Conservation (phyloP, 2,888 invertebrate genomes). For the Thysanoteuthis rhombus region DNA sequence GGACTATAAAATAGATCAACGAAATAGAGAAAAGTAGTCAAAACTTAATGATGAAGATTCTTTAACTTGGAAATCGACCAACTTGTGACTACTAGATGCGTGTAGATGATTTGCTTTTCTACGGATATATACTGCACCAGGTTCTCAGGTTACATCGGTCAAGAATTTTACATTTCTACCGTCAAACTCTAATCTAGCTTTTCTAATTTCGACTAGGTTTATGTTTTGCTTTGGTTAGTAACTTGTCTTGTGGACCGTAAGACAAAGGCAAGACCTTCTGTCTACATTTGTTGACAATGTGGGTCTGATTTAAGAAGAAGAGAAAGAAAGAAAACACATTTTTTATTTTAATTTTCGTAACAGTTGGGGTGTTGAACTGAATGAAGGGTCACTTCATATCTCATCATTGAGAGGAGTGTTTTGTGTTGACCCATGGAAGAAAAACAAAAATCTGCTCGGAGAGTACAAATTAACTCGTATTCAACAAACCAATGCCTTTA, state of each 20-base stretch:
- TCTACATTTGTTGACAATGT: neutral
- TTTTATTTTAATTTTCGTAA: neutral
- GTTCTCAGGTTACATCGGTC: neutral
- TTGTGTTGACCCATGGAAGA: neutral
- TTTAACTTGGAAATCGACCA: too few relatives aligned
- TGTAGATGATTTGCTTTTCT: too few relatives aligned
- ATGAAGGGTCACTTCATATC: slow-evolving; percentile 12
- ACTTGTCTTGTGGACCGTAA: neutral
- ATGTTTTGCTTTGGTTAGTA: neutral
- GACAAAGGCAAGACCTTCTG: neutral
- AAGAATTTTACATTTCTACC: neutral
- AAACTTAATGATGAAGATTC: too few relatives aligned
- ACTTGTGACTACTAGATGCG: too few relatives aligned
- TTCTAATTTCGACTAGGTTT: too few relatives aligned
- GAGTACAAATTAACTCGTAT: neutral
- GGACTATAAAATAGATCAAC: too few relatives aligned
- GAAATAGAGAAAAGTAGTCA: too few relatives aligned
- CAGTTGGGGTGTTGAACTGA: neutral
- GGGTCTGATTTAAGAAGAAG: neutral
- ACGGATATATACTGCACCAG: too few relatives aligned
- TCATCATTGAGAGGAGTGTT: neutral
- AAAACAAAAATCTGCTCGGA: neutral
- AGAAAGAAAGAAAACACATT: neutral
- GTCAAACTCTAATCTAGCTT: neutral
- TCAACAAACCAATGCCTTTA: slow-evolving; percentile 12